Base-by-base conservation (phyloP, 2,113 vertebrate genomes). In the Microtus pennsylvanicus region DNA sequence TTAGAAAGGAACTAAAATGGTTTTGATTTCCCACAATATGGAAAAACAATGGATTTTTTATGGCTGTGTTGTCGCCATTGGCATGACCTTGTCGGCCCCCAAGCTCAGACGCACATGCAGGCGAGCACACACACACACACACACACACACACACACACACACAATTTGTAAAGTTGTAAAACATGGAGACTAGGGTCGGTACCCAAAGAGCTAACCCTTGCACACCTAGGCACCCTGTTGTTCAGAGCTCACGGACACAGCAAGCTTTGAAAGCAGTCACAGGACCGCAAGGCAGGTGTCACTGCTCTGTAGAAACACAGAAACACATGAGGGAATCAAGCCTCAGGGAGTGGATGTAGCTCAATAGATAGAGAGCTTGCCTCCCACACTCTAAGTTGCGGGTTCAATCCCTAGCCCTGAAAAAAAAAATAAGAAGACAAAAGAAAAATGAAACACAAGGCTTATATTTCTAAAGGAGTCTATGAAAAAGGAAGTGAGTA, bases 391-490 rank as follows among this genome's bases (percentile, higher is more conserved):
- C 12, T 61, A 22, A 6, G n/a, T 38, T 26, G 52, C 47, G 28
- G 72, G 55, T 35, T 61, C 87, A 63, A 63, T 19, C 17, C 61
- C 35, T 22, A 55, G 9, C 8, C n/a, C 30, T 35, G n/a, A 17
- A 12, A 38, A 16, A 16, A 38, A 26, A 70, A 17, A 9, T 22
- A 55, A 10, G 26, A 55, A 50, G 85, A 52, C 35, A 21, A 17
- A 19, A 28, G 16, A 0, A 65, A 38, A 22, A n/a, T 0, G 63
- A 1, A 3, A 10, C 9, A 28, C 0, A 6, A 55, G 21, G 3
- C 42, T 72, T 82, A 58, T 2, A 35, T 42, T 70, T 70, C 91
- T 52, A 88, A 82, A 50, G 5, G 28, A 19, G 26, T 35, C 3
- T 28, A 7, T 5, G 16, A 42, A n/a, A 5, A 24, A 58, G 12